phyloP scores from a whole-genome alignment of 2,888 invertebrate species.

The Morinoia aosen region DNA sequence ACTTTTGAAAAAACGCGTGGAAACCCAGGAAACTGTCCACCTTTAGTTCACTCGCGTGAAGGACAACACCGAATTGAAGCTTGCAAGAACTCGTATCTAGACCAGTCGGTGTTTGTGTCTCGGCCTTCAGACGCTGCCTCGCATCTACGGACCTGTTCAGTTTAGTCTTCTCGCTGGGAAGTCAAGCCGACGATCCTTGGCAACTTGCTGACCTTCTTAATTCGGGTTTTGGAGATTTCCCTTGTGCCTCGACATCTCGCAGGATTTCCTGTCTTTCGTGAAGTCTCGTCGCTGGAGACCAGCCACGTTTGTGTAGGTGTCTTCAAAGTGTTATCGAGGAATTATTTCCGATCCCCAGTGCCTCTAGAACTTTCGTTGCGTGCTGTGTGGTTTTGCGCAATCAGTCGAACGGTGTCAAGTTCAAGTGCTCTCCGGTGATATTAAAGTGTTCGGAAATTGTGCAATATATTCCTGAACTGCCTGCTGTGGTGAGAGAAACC shows the following conservation, averaged over 20 bases:
- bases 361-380: background rate
- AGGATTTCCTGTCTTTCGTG: background rate
- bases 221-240: constrained; percentile 6
- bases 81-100: background rate
- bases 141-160: background rate
- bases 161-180: background rate
- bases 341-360: constrained; percentile 2
- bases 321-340: background rate
- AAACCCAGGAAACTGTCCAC: background rate
- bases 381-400: constrained; percentile 5
- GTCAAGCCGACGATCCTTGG: background rate
- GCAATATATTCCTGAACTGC: background rate
- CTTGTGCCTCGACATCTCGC: constrained; percentile 20
- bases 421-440: background rate
- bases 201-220: constrained; percentile 30
- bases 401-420: background rate
- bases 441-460: background rate
- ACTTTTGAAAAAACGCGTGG: background rate
- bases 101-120: background rate
- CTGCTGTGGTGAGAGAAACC: background rate
- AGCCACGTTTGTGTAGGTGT: background rate
- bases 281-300: background rate
- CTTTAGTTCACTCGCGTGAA: background rate
- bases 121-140: background rate
- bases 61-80: background rate